phyloP scores from a whole-genome alignment of 2,888 invertebrate species.

The Brachyopa scutellaris region DNA sequence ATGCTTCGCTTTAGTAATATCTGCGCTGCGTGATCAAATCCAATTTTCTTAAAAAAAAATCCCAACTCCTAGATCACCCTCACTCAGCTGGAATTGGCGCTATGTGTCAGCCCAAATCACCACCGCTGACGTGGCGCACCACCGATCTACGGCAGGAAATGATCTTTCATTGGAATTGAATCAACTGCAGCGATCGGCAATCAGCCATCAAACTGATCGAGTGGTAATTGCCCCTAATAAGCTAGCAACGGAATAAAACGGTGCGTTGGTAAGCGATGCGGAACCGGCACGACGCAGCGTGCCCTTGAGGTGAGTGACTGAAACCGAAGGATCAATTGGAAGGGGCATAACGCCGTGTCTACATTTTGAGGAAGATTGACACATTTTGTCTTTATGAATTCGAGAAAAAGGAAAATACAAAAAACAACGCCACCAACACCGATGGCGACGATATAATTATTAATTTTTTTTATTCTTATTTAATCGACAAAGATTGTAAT shows the following conservation, averaged over 20 bases:
- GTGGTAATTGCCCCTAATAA: constrained; percentile 69
- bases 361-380: constrained; percentile 69
- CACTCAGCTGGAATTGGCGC: constrained; percentile 37
- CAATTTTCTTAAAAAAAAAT: not conserved
- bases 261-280: not conserved
- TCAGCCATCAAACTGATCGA: constrained; percentile 64
- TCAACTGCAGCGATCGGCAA: constrained; percentile 46
- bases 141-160: constrained; percentile 37
- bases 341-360: constrained; percentile 55
- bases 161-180: constrained; percentile 59
- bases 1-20: constrained; percentile 21
- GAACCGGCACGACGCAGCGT: no score
- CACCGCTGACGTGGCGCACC: constrained; percentile 32
- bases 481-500: constrained; percentile 58
- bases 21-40: constrained; percentile 10
- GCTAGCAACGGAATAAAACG: constrained; percentile 26
- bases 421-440: constrained; percentile 32
- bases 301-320: constrained; percentile 45
- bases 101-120: constrained; percentile 58
- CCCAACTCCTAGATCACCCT: constrained; percentile 33
- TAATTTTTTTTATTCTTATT: no score
- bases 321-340: constrained; percentile 37
- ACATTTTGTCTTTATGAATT: constrained; percentile 59
- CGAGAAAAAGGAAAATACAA: constrained; percentile 24
- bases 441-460: constrained; percentile 70